A percentile compares a stretch with the other conserved stretches of the same genome.
These are phyloP conservation scores for Mechanitis messenoides DNA, from an alignment of 2,888 invertebrate genomes.

Conservation along the genomic window DNA sequence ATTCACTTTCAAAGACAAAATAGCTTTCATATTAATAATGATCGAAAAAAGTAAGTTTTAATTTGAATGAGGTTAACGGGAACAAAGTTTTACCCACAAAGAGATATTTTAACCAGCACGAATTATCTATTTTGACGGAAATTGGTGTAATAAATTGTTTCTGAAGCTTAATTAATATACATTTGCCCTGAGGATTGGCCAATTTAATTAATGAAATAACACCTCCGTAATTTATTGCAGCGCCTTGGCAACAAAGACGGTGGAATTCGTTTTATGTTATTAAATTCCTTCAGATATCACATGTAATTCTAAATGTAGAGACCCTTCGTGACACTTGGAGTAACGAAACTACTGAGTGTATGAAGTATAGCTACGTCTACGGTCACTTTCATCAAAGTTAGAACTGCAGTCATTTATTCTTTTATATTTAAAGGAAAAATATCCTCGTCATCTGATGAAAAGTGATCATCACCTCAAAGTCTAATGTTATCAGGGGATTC, in stretches of 20 bases:
- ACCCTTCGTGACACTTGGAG: conserved; percentile 5
- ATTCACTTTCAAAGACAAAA: too few species aligned
- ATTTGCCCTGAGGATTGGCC: conserved; percentile 22
- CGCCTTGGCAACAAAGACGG: conserved; percentile 41
- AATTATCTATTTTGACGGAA: conserved; percentile 5
- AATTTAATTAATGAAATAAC: conserved; percentile 41
- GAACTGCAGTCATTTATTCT: too few species aligned
- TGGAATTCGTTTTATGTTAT: conserved; percentile 41
- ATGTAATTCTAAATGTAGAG: conserved; percentile 17
- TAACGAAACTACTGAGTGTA: too few species aligned
- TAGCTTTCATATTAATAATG: too few species aligned
- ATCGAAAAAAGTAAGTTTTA: too few species aligned
- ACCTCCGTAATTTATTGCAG: conserved; percentile 44
- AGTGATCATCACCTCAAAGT: too few species aligned
- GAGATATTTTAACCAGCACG: neutral
- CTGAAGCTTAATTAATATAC: conserved; percentile 23
- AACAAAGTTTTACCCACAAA: neutral
- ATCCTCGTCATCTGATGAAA: too few species aligned
- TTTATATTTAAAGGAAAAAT: too few species aligned
- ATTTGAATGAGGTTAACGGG: too few species aligned
- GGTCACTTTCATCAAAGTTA: too few species aligned
- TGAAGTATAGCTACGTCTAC: too few species aligned
- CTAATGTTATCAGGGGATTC: too few species aligned
- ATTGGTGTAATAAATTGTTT: conserved; percentile 20
- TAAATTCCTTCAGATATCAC: conserved; percentile 40